Conservation (phyloP, 30 jellyfish, hydroid and myxozoan species). For the Chironex yamaguchii region DNA sequence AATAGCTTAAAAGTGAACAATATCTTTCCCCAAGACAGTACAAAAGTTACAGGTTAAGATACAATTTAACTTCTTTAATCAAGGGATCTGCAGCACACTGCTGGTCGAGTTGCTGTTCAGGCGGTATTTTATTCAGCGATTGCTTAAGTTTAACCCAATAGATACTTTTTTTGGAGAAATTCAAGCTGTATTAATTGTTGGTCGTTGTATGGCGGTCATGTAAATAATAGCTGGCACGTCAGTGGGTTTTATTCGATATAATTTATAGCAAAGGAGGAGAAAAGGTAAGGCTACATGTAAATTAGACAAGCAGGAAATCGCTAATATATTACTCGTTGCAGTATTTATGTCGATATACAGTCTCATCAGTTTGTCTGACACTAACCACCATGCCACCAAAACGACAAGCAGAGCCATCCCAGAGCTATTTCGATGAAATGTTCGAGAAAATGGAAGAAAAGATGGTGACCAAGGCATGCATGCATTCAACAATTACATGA, state of each 20-base stretch:
- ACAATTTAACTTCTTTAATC: too few species aligned
- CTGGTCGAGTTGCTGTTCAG: too few species aligned
- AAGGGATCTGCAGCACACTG: too few species aligned
- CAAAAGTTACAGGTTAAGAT: too few species aligned
- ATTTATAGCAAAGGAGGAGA: constrained; percentile 31
- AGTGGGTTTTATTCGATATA: constrained; percentile 29
- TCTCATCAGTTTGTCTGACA: constrained; percentile 25
- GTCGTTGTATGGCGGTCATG: constrained; percentile 1
- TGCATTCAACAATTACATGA: constrained; percentile 4
- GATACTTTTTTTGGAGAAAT: too few species aligned
- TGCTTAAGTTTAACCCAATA: too few species aligned
- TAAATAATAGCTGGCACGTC: constrained; percentile 3
- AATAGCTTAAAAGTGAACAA: too few species aligned
- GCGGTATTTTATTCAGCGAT: too few species aligned
- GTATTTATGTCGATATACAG: constrained; percentile 25
- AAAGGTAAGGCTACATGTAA: constrained; percentile 31
- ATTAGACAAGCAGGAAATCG: constrained; percentile 3
- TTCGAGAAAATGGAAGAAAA: constrained; percentile 38
- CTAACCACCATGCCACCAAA: constrained; percentile 55
- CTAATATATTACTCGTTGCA: constrained; percentile 43
- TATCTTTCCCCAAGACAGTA: too few species aligned
- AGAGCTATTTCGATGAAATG: constrained; percentile 47
- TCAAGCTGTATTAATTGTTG: too few species aligned
- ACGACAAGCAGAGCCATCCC: constrained; percentile 60
- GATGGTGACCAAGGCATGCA: constrained; percentile 44